A percentile compares a stretch with the other conserved stretches of the same genome.
These are phyloP conservation scores for Mormoops blainvillei DNA, from an alignment of 2,113 vertebrate genomes.

Conservation along the genomic window DNA sequence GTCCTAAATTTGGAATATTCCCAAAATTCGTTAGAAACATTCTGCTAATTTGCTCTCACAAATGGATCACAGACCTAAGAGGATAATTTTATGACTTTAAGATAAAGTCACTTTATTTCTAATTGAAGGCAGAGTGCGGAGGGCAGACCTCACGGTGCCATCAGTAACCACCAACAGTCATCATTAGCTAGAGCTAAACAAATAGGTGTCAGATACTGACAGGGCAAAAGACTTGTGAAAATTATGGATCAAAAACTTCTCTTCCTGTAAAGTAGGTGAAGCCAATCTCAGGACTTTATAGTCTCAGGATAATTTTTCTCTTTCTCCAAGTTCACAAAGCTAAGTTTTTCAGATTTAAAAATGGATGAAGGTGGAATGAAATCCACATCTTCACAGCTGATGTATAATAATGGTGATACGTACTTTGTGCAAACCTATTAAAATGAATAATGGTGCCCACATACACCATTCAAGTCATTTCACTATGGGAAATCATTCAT, in stretches of 20 bases:
- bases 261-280: not conserved
- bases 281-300: not conserved
- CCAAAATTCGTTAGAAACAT: not conserved
- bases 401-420: constrained; percentile 46
- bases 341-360: not conserved
- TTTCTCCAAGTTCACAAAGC: not conserved
- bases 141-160: not conserved
- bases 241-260: not conserved
- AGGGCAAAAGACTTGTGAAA: not conserved
- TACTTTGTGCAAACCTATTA: constrained; percentile 76
- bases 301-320: not conserved
- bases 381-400: constrained; percentile 43
- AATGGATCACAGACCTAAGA: not conserved
- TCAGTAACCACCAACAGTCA: not conserved
- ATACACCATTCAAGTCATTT: constrained; percentile 75
- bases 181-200: not conserved
- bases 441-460: constrained; percentile 71
- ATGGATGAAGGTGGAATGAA: constrained; percentile 23
- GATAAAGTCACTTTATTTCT: not conserved
- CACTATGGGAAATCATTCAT: constrained; percentile 76
- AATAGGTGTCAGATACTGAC: not conserved
- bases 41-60: not conserved
- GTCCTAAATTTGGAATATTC: not conserved
- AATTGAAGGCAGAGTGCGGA: not conserved
- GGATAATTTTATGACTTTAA: not conserved